Evolutionary conservation across 2,888 invertebrate genomes (phyloP).

Genomic region (Rhamnusium bicolor): DNA sequence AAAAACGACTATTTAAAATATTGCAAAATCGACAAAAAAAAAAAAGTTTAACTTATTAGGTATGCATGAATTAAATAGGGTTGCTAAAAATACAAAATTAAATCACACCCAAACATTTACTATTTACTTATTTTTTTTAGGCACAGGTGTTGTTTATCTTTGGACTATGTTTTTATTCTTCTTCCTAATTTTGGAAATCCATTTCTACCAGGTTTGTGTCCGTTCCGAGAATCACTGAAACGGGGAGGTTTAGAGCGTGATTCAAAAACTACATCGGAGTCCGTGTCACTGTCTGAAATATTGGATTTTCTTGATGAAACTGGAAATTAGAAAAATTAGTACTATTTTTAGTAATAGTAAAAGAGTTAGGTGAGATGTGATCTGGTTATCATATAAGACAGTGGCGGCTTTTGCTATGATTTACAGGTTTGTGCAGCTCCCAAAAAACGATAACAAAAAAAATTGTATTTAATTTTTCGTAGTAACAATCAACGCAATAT

Average conservation of each 20-base stretch:
- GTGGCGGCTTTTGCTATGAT: too few relatives aligned
- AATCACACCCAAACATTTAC: slow-evolving; percentile 31
- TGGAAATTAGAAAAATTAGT: slow-evolving; percentile 68
- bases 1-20: background rate
- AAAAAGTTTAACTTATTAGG: slow-evolving; percentile 3
- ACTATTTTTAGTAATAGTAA: too few relatives aligned
- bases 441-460: too few relatives aligned
- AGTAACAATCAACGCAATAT: too few relatives aligned
- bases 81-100: slow-evolving; percentile 17
- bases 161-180: slow-evolving; percentile 72
- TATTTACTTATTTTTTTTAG: slow-evolving; percentile 14
- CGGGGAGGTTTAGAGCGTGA: slow-evolving; percentile 76
- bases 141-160: slow-evolving; percentile 25
- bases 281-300: slow-evolving; percentile 85
- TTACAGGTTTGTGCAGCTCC: too few relatives aligned
- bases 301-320: slow-evolving; percentile 78
- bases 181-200: slow-evolving; percentile 73
- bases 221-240: slow-evolving; percentile 75
- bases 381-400: too few relatives aligned
- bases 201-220: slow-evolving; percentile 73
- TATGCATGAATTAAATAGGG: slow-evolving; percentile 10
- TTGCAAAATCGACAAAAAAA: background rate
- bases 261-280: slow-evolving; percentile 89
- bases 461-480: too few relatives aligned
- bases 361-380: too few relatives aligned